A percentile compares a stretch with the other conserved stretches of the same genome.
Conservation (phyloP, 2,113 vertebrate genomes). For the Eurypyga helias region DNA sequence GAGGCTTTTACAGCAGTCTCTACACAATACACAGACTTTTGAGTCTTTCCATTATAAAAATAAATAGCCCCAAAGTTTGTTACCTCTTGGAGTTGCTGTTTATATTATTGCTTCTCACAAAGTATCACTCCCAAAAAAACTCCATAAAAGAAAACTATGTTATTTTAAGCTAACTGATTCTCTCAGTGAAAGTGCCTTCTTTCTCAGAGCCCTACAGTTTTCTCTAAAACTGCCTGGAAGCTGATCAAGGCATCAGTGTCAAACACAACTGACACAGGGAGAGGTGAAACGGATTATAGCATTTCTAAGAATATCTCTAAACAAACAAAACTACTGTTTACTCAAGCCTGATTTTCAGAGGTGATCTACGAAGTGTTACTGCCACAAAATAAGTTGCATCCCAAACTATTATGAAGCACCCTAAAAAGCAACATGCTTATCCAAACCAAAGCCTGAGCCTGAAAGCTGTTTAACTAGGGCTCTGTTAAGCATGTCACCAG, state of each 20-base stretch:
- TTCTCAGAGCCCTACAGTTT: background rate
- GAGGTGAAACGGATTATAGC: background rate
- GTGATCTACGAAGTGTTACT: background rate
- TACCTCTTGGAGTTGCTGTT: background rate
- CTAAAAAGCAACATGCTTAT: background rate
- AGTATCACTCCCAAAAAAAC: background rate
- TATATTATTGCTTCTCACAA: background rate
- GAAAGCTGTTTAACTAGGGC: background rate
- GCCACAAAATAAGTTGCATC: background rate
- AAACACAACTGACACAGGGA: fast-evolving
- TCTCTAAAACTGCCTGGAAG: background rate
- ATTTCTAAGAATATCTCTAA: background rate
- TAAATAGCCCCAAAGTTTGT: background rate
- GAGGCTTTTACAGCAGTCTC: background rate
- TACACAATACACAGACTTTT: background rate
- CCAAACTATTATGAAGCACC: background rate
- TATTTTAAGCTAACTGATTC: background rate
- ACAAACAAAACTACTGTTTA: background rate
- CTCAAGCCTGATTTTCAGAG: background rate
- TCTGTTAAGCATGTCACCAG: fast-evolving
- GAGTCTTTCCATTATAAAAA: background rate
- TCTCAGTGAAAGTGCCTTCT: background rate
- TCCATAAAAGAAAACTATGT: background rate
- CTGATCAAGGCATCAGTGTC: background rate
- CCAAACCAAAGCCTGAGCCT: background rate